Base-by-base conservation (phyloP, 2,113 vertebrate genomes). In the Bufo gargarizans region DNA sequence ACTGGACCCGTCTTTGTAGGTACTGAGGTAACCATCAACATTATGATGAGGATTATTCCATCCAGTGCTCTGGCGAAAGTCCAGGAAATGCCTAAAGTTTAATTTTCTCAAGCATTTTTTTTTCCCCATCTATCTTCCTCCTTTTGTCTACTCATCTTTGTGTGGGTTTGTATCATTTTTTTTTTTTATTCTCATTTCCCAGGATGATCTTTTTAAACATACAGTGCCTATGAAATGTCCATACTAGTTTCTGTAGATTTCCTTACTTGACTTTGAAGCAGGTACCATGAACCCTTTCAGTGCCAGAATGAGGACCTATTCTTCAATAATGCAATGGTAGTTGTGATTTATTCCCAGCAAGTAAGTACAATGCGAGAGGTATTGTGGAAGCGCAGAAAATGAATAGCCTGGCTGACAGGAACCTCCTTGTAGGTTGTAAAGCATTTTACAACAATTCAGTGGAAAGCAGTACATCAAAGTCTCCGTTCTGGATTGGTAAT, bases 191-290 rank as follows among this genome's bases (percentile, higher is more conserved):
- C 12, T n/a, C 13, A 6, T 50, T 65, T 82, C n/a, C 61, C 58
- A 63, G 61, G 61, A 14, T 49, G 22, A 43, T 77, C 14, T 8
- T 78, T 77, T 56, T 69, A 77, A 67, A 19, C 11, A 43, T 77
- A 82, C 53, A 67, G 87, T 84, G 87, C 81, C 87, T 84, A 77
- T 45, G 59, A 72, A 33, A 69, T 84, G 63, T 77, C 65, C 17
- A 71, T 61, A 49, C 17, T 69, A 20, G 9, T 61, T 19, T 61
- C 33, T 80, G 50, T 80, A 71, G 43, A 69, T 56, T 33, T 84
- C 13, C 45, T 47, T 76, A 47, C 72, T 50, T 47, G 4, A 19
- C 71, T 74, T 61, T 43, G 33, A 61, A 50, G 69, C n/a, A 16
- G 43, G 8, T 33, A 14, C 14, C 59, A 58, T 65, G 77, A 69